Base-by-base conservation (phyloP, 2,888 invertebrate species). In the Doris montereyensis region DNA sequence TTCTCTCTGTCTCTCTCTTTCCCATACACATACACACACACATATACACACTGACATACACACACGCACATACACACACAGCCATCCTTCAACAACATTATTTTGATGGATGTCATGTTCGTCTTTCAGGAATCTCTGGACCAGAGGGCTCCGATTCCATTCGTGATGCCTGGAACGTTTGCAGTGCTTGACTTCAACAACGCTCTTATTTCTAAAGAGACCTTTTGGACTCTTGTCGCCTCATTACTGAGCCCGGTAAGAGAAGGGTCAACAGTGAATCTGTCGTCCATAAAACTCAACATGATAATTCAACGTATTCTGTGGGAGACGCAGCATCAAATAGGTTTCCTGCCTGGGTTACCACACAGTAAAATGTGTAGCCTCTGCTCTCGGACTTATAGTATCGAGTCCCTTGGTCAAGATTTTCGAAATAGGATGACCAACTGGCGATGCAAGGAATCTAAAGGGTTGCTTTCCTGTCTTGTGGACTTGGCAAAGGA, bases 141-240 rank as follows among this genome's bases (percentile, higher is more conserved):
- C 28, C 8, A 26, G 52, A 21, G 28, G 52, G 72, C 72, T 21
- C 72, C 72, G 2, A 1, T 2, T 8, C 72, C 72, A 10, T 41
- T 52, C 24, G 30, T 41, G 5, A 72, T 72, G 72, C n/a, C 41
- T 8, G 72, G 72, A 21, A 72, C 72, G 5, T 24, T 41, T 41
- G 26, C 52, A 1, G 8, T 57, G 1, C 52, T 52, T 21, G 41
- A 72, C 72, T 72, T 72, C 72, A 41, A 57, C 10, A 72, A 72
- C 21, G 52, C 52, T 1, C 35, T 72, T 8, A 57, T 72, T 10
- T 24, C 72, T 28, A 21, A 41, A 2, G 3, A 1, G 4, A 24
- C 41, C 10, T 24, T 57, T 21, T 72, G 72, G 72, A 72, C 72
- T 17, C 26, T 72, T 17, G 21, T 72, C n/a, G 72, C 72, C 41